phyloP scores from a whole-genome alignment of 2,113 vertebrate genomes.

The Cynocephalus volans region DNA sequence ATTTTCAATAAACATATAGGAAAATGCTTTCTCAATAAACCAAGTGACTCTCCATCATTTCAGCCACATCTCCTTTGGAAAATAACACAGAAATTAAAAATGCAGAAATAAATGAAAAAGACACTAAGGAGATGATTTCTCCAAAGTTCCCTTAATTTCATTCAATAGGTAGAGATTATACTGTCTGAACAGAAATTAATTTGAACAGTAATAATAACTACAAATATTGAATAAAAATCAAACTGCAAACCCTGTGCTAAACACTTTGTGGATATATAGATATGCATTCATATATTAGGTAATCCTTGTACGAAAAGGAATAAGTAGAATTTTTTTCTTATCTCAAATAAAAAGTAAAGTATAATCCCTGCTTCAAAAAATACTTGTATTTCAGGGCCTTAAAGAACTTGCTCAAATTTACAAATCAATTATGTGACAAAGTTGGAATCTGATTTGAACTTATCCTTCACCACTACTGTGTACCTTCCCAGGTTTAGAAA shows the following conservation, averaged over 20 bases:
- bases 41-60: background rate
- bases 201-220: background rate
- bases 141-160: background rate
- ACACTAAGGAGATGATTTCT: background rate
- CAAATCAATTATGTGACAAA: background rate
- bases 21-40: background rate
- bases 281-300: background rate
- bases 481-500: background rate
- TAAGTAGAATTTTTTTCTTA: no score
- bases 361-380: background rate
- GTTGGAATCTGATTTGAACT: background rate
- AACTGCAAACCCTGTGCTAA: background rate
- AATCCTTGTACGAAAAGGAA: background rate
- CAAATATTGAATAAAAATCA: background rate
- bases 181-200: background rate
- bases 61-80: background rate
- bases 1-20: background rate
- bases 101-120: background rate
- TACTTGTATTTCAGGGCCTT: background rate
- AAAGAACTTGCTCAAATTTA: background rate
- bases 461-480: background rate
- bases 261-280: background rate
- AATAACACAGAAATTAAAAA: background rate
- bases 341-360: background rate
- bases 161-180: background rate